Evolutionary conservation across 2,888 invertebrate species (phyloP).

Genomic region (Cylloceria caligata): DNA sequence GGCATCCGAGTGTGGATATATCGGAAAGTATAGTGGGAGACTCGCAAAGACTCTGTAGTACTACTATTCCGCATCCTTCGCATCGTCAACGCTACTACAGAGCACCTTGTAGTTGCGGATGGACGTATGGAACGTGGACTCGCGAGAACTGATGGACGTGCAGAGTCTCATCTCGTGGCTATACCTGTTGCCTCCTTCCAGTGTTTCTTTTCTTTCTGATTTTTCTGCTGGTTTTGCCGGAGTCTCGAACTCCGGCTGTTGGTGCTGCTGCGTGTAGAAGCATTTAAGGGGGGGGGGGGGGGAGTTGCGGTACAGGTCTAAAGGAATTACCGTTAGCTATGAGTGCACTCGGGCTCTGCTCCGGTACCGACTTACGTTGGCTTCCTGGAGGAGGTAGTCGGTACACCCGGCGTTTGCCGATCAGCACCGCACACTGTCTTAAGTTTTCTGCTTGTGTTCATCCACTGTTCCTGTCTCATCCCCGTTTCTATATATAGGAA

Average conservation of each 20-base stretch:
- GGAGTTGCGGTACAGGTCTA: conserved; percentile 82
- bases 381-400: conserved; percentile 62
- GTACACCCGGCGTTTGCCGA: conserved; percentile 39
- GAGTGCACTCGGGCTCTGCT: conserved; percentile 79
- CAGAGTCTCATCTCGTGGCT: conserved; percentile 64
- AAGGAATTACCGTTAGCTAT: conserved; percentile 83
- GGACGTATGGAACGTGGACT: conserved; percentile 61
- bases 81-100: conserved; percentile 37
- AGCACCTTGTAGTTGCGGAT: conserved; percentile 27
- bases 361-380: conserved; percentile 69
- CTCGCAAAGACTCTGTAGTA: conserved; percentile 7
- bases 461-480: conserved; percentile 42
- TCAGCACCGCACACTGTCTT: conserved; percentile 30
- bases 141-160: conserved; percentile 68
- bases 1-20: neutral
- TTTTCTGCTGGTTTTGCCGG: conserved; percentile 40
- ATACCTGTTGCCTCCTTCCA: conserved; percentile 38
- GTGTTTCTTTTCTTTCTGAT: conserved; percentile 45
- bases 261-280: conserved; percentile 59
- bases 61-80: conserved; percentile 21
- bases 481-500: conserved; percentile 15
- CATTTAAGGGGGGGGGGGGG: conserved; percentile 65
- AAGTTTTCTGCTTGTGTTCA: neutral
- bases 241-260: conserved; percentile 60
- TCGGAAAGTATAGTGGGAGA: conserved; percentile 25